phyloP scores from a whole-genome alignment of 2,113 vertebrate species.

The Macrotus californicus region DNA sequence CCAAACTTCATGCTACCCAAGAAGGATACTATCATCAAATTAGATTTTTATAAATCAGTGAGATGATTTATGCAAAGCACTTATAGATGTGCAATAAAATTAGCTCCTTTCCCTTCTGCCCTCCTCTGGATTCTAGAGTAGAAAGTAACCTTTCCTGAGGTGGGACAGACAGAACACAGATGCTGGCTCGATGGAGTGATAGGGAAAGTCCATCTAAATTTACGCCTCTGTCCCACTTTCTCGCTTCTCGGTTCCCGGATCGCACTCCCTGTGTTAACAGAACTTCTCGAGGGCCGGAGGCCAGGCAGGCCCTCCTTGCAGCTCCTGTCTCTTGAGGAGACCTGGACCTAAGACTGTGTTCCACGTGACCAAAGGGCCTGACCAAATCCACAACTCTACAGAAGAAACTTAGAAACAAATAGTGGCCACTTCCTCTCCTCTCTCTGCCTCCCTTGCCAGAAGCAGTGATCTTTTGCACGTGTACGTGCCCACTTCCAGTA shows the following conservation, averaged over 20 bases:
- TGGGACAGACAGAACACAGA: background rate
- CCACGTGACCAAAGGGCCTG: background rate
- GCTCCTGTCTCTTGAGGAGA: background rate
- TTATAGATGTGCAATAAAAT: background rate
- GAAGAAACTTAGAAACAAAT: background rate
- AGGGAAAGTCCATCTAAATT: background rate
- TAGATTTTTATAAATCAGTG: background rate
- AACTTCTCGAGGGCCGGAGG: background rate
- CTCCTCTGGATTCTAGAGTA: background rate
- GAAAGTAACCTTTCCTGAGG: background rate
- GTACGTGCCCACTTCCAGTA: background rate
- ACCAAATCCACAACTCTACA: background rate
- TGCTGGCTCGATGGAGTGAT: background rate
- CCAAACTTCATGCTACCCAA: background rate
- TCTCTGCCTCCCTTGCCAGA: background rate
- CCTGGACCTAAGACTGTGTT: background rate
- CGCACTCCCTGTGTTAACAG: background rate
- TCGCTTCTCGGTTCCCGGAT: background rate
- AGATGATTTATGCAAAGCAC: background rate
- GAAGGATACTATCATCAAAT: background rate
- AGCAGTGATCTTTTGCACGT: background rate
- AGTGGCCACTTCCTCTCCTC: background rate
- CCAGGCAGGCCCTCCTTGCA: background rate
- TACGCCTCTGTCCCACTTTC: background rate
- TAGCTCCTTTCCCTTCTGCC: too few species aligned